These are phyloP conservation scores for Rhimphoctona megacephalus DNA, from an alignment of 2,888 invertebrate species.

Conservation along the genomic window DNA sequence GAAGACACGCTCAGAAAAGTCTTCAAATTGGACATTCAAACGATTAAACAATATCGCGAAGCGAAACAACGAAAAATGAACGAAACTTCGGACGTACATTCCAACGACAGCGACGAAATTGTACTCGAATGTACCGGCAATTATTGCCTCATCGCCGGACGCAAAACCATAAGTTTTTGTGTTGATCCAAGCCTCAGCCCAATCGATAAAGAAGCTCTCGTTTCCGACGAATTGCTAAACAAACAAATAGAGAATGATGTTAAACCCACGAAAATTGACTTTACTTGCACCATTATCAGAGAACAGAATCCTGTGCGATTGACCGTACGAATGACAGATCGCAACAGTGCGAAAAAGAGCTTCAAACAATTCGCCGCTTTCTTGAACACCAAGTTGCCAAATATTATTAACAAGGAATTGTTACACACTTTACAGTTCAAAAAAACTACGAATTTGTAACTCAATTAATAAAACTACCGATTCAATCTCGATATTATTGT, in stretches of 20 bases:
- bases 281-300: slow-evolving; percentile 78
- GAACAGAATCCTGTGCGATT: slow-evolving; percentile 76
- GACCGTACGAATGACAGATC: slow-evolving; percentile 75
- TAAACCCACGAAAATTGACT: slow-evolving; percentile 76
- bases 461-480: neutral
- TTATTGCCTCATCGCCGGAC: slow-evolving; percentile 81
- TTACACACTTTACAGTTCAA: slow-evolving; percentile 76
- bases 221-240: slow-evolving; percentile 80
- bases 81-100: slow-evolving; percentile 81
- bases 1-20: slow-evolving; percentile 80
- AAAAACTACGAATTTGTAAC: slow-evolving; percentile 51
- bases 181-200: slow-evolving; percentile 74
- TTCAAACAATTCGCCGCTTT: slow-evolving; percentile 79
- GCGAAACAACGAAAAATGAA: slow-evolving; percentile 81
- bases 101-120: slow-evolving; percentile 76
- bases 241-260: slow-evolving; percentile 63
- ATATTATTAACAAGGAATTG: slow-evolving; percentile 74
- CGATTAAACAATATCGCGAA: slow-evolving; percentile 71
- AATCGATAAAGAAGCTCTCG: slow-evolving; percentile 81
- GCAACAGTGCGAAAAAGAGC: slow-evolving; percentile 75
- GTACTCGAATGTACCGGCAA: slow-evolving; percentile 78
- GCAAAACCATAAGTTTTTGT: slow-evolving; percentile 77
- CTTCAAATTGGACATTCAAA: slow-evolving; percentile 78
- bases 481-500: neutral
- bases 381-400: slow-evolving; percentile 77